Conservation (phyloP, 2,113 vertebrate genomes). For the Perccottus glenii region DNA sequence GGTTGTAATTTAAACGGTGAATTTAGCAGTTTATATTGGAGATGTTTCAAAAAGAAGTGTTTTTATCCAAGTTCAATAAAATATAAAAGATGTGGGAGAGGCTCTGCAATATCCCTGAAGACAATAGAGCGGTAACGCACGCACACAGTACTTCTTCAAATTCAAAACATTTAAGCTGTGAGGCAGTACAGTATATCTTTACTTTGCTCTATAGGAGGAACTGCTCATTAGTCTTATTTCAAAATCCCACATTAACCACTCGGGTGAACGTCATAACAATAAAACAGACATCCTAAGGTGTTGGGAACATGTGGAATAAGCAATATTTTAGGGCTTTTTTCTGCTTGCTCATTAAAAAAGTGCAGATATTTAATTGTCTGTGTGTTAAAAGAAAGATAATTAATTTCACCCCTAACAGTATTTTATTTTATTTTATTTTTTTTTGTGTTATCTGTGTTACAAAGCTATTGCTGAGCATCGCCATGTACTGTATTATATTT, state of each 20-base stretch:
- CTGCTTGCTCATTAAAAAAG: not conserved
- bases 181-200: not conserved
- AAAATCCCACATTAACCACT: not conserved
- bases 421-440: too few relatives aligned
- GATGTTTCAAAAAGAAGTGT: not conserved
- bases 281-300: not conserved
- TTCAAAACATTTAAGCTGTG: too few relatives aligned
- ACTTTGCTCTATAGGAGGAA: not conserved
- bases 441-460: not conserved
- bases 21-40: conserved; percentile 10
- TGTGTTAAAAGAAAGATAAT: not conserved
- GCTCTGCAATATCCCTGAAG: not conserved
- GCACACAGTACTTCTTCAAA: too few relatives aligned
- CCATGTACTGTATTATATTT: not conserved
- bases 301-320: not conserved
- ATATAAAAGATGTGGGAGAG: not conserved
- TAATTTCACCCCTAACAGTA: not conserved
- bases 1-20: conserved; percentile 1
- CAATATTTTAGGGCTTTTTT: not conserved
- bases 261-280: not conserved
- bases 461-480: not conserved
- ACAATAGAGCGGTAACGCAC: not conserved
- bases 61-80: conserved; percentile 3
- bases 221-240: not conserved
- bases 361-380: conserved; percentile 4